Percentiles rank a stretch among this genome's conserved stretches.
Evolutionary conservation across 1,140 invertebrate genomes (phyloP).

Genomic region (Helicorthomorpha holstii): DNA sequence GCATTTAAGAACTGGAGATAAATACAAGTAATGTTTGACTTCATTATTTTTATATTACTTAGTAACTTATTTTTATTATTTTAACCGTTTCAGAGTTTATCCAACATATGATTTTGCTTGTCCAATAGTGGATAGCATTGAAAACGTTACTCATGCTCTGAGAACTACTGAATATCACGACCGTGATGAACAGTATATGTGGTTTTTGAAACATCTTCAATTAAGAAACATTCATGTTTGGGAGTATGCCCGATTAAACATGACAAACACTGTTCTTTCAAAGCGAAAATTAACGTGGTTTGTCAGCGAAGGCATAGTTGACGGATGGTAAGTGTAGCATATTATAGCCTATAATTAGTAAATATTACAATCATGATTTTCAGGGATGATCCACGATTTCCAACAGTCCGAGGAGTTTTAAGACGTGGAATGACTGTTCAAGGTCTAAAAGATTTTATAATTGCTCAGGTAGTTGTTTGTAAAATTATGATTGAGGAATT

Average conservation of each 20-base stretch:
- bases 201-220: constrained; percentile 75
- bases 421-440: constrained; percentile 93
- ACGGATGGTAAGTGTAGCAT: constrained; percentile 62
- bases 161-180: constrained; percentile 98
- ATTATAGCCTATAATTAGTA: background rate
- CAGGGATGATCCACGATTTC: constrained; percentile 95
- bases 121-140: constrained; percentile 93
- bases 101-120: constrained; percentile 99
- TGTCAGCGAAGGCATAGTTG: constrained; percentile 77
- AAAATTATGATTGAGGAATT: constrained; percentile 6
- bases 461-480: constrained; percentile 51
- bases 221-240: constrained; percentile 85
- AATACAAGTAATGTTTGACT: constrained; percentile 73
- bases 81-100: constrained; percentile 62
- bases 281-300: constrained; percentile 97
- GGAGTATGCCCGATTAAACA: constrained; percentile 87
- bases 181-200: constrained; percentile 93
- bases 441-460: constrained; percentile 91
- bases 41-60: background rate
- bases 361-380: constrained; percentile 9
- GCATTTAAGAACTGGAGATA: constrained; percentile 79
- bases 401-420: constrained; percentile 90
- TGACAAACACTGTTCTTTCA: constrained; percentile 94
- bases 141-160: constrained; percentile 92
- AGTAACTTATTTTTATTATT: constrained; percentile 4